Evolutionary conservation across 35 echinoderm and acorn worm genomes (phyloP).

Genomic region (Apostichopus parvimensis): DNA sequence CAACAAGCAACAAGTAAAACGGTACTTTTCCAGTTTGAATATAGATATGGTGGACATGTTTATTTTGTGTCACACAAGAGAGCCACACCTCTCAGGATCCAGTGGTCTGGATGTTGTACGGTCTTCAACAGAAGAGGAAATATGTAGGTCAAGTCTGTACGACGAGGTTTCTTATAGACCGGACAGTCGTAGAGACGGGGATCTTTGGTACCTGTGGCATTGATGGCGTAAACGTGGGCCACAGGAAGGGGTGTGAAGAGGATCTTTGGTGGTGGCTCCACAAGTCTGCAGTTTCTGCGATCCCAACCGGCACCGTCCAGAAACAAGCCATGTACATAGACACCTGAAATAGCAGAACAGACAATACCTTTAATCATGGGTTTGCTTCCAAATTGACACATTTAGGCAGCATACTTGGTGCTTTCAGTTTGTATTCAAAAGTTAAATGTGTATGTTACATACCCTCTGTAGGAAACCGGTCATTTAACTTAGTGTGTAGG

Average conservation of each 20-base stretch:
- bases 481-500: too few relatives aligned
- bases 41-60: neutral
- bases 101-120: conserved; percentile 96
- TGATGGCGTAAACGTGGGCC: conserved; percentile 95
- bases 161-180: conserved; percentile 90
- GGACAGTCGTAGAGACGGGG: conserved; percentile 95
- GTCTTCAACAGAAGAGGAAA: conserved; percentile 96
- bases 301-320: conserved; percentile 99
- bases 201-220: conserved; percentile 76
- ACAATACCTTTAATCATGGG: neutral
- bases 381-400: too few relatives aligned
- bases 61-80: conserved; percentile 96
- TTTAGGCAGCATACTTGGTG: too few relatives aligned
- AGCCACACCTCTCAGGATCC: conserved; percentile 96
- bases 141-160: conserved; percentile 97
- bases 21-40: too few relatives aligned
- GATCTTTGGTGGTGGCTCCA: conserved; percentile 92
- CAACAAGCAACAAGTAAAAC: too few relatives aligned
- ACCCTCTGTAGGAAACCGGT: too few relatives aligned
- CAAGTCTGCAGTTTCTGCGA: conserved; percentile 93
- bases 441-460: too few relatives aligned
- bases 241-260: conserved; percentile 95
- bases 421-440: too few relatives aligned
- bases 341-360: conserved; percentile 48
- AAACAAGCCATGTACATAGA: conserved; percentile 94